Evolutionary conservation across 2,888 invertebrate genomes (phyloP), one percentile per base, ranked within the genome.

Genomic region (Drosophila subsilvestris): DNA sequence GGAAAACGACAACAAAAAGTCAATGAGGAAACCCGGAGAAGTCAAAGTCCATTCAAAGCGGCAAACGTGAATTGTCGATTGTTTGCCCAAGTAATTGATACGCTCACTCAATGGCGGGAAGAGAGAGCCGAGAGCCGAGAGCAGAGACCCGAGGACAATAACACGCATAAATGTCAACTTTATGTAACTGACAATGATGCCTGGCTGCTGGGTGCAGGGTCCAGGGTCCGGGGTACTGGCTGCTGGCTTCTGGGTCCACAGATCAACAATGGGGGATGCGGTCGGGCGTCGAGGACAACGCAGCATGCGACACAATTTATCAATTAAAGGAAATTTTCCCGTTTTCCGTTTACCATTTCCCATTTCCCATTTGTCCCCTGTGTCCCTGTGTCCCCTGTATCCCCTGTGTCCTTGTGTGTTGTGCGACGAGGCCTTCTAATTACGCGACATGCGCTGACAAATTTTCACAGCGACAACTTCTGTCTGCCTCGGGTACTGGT

Each of bases 221-320:
- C 42, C 1, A 20, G 20, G 20, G 20, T 20, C 20, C 20, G n/a
- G n/a, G n/a, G n/a, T 22, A 3, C 22, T 22, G 22, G 22, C 22
- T 22, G 4, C 22, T 22, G 22, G 4, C 22, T 22, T 4, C 22
- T 6, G 79, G 61, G 12, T 42, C 20, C 17, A 25, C 29, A 18
- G 20, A 25, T 14, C 59, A 27, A 66, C 67, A 71, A 71, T 50
- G 55, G 74, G 47, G 44, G 44, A 54, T 72, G 74, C 74, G 67
- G 74, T 66, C 63, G 57, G 49, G 22, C 37, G 63, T 72, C 53
- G 63, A 71, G 72, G 53, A 80, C 78, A 65, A 79, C 83, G 65
- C 84, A 85, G 84, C 88, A 83, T 88, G 88, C 80, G 80, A 79
- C 77, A 83, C 75, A 86, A 86, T 82, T 86, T 83, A 86, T 88